phyloP scores from a whole-genome alignment of 2,888 invertebrate genomes.

The Pogonocherus hispidulus region DNA sequence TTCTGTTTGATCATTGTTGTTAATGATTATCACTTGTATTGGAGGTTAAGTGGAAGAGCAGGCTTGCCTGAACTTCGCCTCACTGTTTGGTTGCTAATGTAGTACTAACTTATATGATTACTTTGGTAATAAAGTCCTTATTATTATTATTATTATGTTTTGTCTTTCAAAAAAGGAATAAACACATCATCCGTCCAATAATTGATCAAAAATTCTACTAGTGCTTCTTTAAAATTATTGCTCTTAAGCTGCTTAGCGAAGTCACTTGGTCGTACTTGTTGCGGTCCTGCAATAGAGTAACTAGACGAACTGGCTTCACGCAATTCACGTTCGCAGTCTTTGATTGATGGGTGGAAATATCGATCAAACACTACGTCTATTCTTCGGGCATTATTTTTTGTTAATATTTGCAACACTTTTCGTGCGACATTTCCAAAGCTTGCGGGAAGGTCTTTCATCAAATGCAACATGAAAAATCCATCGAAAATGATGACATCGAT shows the following conservation, averaged over 20 bases:
- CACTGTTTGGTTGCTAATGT: too few species aligned
- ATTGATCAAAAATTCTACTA: slow-evolving; percentile 42
- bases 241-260: slow-evolving; percentile 42
- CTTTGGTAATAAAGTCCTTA: too few species aligned
- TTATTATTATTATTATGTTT: too few species aligned
- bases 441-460: slow-evolving; percentile 8
- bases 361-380: slow-evolving; percentile 9
- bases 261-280: slow-evolving; percentile 44
- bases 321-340: too few species aligned
- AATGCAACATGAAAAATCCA: slow-evolving; percentile 21
- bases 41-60: too few species aligned
- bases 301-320: too few species aligned
- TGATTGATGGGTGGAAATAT: slow-evolving; percentile 18
- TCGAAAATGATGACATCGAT: slow-evolving; percentile 17
- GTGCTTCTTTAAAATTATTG: slow-evolving; percentile 44
- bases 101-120: too few species aligned
- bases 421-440: slow-evolving; percentile 30
- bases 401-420: slow-evolving; percentile 19
- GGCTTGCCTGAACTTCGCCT: too few species aligned
- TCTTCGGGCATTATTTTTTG: background rate
- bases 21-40: too few species aligned
- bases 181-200: slow-evolving; percentile 38
- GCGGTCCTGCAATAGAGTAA: slow-evolving; percentile 36
- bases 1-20: too few species aligned
- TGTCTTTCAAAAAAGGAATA: background rate